Conservation (phyloP, 2,888 invertebrate genomes). For the Athalia circularis region DNA sequence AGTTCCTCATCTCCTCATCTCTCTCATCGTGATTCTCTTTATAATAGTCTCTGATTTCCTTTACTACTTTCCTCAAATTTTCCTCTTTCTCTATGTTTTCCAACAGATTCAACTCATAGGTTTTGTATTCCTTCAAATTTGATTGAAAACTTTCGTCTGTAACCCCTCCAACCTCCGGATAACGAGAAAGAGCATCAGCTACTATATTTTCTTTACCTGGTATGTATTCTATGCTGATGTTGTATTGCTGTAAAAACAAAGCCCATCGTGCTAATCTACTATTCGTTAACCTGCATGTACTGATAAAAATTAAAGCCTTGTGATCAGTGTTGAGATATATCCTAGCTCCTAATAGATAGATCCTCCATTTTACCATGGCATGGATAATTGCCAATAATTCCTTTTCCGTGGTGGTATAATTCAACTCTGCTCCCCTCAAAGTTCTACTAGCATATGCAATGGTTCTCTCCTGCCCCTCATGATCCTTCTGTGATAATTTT, state of each 20-base stretch:
- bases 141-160: not conserved
- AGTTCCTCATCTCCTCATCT: too few species aligned
- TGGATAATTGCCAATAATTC: conserved; percentile 40
- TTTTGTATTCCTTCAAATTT: not conserved
- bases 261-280: conserved; percentile 30
- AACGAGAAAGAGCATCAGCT: not conserved
- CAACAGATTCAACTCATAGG: not conserved
- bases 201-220: conserved; percentile 36
- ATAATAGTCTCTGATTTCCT: not conserved
- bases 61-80: not conserved
- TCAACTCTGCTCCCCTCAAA: conserved; percentile 19
- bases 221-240: conserved; percentile 27
- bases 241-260: conserved; percentile 40
- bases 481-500: not conserved
- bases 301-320: conserved; percentile 35
- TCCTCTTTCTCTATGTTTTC: not conserved
- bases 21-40: not conserved
- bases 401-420: conserved; percentile 43
- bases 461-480: not conserved
- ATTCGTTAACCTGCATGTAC: not conserved
- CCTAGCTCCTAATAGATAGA: conserved; percentile 31
- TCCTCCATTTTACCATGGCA: conserved; percentile 26
- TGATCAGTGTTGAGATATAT: conserved; percentile 43
- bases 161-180: not conserved
- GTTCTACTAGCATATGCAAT: conserved; percentile 12